phyloP scores from a whole-genome alignment of 2,113 vertebrate genomes.

The Hippocampus zosterae region DNA sequence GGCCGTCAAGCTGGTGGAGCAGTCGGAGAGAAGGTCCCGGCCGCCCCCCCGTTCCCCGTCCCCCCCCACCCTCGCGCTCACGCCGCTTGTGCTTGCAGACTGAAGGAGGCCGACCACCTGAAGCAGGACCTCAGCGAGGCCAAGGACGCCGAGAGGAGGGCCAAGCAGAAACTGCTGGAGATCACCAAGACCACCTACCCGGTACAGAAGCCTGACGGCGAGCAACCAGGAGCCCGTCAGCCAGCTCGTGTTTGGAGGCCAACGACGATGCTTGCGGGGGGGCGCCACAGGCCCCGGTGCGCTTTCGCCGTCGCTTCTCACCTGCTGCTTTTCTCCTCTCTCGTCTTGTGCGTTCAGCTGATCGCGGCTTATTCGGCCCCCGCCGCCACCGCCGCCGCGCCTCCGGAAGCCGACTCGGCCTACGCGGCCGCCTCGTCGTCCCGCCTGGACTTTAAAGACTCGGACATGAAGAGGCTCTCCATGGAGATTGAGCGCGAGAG shows the following conservation, averaged over 20 bases:
- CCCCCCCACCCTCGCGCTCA: background rate
- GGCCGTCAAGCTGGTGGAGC: constrained; percentile 88
- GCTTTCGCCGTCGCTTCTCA: too few species aligned
- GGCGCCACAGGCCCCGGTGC: too few species aligned
- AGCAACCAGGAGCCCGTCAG: too few species aligned
- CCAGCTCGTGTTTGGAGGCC: too few species aligned
- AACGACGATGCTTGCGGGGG: too few species aligned
- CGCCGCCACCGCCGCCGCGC: constrained; percentile 46
- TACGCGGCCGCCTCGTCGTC: constrained; percentile 67
- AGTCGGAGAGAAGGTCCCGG: constrained; percentile 83
- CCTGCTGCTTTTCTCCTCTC: background rate
- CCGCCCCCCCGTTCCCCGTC: too few species aligned
- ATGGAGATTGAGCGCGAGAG: constrained; percentile 91
- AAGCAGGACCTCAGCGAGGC: constrained; percentile 88
- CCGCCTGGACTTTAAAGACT: constrained; percentile 83
- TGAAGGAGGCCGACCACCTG: constrained; percentile 87
- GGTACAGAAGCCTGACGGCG: constrained; percentile 54
- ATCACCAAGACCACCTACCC: constrained; percentile 81
- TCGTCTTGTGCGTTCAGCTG: constrained; percentile 48
- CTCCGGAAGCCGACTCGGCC: constrained; percentile 67
- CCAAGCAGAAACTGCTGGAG: constrained; percentile 83
- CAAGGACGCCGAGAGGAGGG: constrained; percentile 82
- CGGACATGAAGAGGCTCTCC: constrained; percentile 87
- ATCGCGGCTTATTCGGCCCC: constrained; percentile 73
- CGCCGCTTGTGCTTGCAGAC: constrained; percentile 53